These are phyloP conservation scores for Coregonus ussuriensis DNA, from an alignment of 2,797 vertebrate species.

Conservation along the genomic window DNA sequence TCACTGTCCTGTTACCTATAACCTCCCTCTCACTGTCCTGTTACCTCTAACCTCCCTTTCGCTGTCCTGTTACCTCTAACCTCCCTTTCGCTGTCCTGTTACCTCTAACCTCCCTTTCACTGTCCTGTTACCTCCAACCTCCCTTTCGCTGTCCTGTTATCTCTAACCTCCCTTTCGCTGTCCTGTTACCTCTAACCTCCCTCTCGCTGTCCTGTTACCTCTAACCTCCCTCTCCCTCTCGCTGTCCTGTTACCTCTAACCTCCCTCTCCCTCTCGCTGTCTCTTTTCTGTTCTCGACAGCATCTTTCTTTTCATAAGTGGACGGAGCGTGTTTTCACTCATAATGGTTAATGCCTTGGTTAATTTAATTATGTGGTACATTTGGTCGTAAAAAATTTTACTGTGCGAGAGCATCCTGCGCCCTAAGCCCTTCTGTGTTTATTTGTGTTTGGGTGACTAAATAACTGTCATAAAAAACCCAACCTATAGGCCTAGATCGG, in stretches of 20 bases:
- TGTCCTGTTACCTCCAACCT: slow-evolving; percentile 29
- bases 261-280: slow-evolving; percentile 43
- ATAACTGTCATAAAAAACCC: slow-evolving; percentile 34
- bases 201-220: slow-evolving; percentile 20
- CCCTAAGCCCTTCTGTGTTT: slow-evolving; percentile 23
- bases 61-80: slow-evolving; percentile 29
- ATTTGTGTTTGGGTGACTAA: slow-evolving; percentile 34
- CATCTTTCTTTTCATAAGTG: slow-evolving; percentile 25
- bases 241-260: slow-evolving; percentile 35
- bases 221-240: slow-evolving; percentile 56
- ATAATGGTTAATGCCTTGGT: slow-evolving; percentile 40
- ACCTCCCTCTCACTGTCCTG: not conserved
- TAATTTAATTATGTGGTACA: slow-evolving; percentile 29
- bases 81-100: slow-evolving; percentile 3
- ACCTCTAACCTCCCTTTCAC: slow-evolving; percentile 22
- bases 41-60: slow-evolving; percentile 28
- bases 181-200: slow-evolving; percentile 48
- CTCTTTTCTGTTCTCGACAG: slow-evolving; percentile 34
- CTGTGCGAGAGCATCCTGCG: slow-evolving; percentile 39
- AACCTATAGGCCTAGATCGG: slow-evolving; percentile 39
- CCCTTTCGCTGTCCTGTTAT: slow-evolving; percentile 13
- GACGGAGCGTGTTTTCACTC: slow-evolving; percentile 33
- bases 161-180: slow-evolving; percentile 12
- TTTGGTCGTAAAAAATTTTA: slow-evolving; percentile 42
- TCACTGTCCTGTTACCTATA: slow-evolving; percentile 24